Conservation (phyloP, 2,113 vertebrate genomes). For the Paratilapia polleni region DNA sequence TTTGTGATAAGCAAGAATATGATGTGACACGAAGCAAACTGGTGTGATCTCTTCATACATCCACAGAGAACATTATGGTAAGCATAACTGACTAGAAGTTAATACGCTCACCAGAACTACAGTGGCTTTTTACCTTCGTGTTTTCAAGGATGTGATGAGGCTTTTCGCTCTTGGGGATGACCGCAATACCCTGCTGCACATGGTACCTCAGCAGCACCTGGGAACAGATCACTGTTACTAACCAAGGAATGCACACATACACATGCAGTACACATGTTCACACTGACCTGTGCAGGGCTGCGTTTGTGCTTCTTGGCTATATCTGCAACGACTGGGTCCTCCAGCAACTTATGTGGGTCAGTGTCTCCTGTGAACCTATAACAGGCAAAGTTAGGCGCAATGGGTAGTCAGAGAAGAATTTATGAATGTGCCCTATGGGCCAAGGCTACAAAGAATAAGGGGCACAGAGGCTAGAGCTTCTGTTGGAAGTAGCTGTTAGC, state of each 20-base stretch:
- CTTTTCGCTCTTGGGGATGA: constrained; percentile 81
- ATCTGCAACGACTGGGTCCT: constrained; percentile 70
- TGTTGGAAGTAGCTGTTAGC: not conserved
- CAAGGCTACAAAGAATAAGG: no score
- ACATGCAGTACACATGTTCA: not conserved
- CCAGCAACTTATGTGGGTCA: constrained; percentile 74
- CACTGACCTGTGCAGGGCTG: constrained; percentile 76
- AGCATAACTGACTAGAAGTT: not conserved
- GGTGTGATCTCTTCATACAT: no score
- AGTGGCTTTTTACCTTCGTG: constrained; percentile 74
- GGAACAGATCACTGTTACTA: not conserved
- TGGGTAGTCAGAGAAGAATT: not conserved
- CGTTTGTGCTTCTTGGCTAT: constrained; percentile 70
- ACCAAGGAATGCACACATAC: not conserved
- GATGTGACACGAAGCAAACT: no score
- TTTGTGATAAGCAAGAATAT: no score
- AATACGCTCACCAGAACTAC: not conserved
- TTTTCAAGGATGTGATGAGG: constrained; percentile 82
- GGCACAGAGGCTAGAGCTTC: not conserved
- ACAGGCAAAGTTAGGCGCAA: not conserved
- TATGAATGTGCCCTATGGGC: no score
- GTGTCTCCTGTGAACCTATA: constrained; percentile 61
- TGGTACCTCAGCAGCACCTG: constrained; percentile 81
- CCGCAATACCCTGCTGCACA: constrained; percentile 76
- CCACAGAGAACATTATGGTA: rapidly evolving